Evolutionary conservation across 2,888 invertebrate species (phyloP).

Genomic region (Meganola albula): DNA sequence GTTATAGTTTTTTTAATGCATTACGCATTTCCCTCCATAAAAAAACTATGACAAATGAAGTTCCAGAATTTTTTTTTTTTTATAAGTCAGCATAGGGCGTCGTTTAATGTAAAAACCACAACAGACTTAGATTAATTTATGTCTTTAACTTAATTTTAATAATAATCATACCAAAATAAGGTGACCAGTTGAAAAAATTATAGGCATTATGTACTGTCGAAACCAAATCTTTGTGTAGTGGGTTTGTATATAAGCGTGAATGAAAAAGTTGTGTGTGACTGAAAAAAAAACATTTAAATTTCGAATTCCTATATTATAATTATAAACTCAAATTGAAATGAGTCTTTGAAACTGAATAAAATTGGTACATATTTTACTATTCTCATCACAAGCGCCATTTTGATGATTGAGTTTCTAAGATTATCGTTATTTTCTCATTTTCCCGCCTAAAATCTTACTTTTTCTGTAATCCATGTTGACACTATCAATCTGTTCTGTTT

Average conservation of each 20-base stretch:
- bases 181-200: conserved; percentile 53
- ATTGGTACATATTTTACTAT: background rate
- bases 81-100: no score
- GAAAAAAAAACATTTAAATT: conserved; percentile 3
- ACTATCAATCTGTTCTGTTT: no score
- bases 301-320: background rate
- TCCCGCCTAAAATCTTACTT: no score
- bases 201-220: conserved; percentile 29
- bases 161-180: conserved; percentile 56
- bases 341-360: background rate
- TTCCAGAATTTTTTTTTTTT: no score
- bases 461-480: no score
- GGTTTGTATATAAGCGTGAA: conserved; percentile 30
- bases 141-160: conserved; percentile 25
- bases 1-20: no score
- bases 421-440: no score
- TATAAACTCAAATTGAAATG: background rate
- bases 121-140: conserved; percentile 25
- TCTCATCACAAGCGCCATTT: no score
- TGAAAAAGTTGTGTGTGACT: conserved; percentile 16
- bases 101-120: no score
- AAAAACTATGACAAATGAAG: no score
- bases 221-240: conserved; percentile 32
- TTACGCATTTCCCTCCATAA: no score
- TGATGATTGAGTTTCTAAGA: no score